A percentile compares a stretch with the other conserved stretches of the same genome.
Evolutionary conservation across 2,113 vertebrate genomes (phyloP).

Genomic region (Cisticola juncidis): DNA sequence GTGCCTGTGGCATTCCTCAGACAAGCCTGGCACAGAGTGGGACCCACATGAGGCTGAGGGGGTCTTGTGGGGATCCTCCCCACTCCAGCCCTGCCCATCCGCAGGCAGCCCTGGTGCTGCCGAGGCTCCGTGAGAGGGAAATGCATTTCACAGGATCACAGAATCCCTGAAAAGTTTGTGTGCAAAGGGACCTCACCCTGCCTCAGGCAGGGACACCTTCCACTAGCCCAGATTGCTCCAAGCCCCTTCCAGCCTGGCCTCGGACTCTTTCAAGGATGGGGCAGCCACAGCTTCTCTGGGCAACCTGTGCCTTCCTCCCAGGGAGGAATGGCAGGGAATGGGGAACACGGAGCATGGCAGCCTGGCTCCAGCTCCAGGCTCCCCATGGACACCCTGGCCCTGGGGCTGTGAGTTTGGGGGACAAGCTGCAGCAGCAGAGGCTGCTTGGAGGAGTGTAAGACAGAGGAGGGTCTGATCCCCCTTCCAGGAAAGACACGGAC

Average conservation of each 20-base stretch:
- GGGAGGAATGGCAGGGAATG: neutral
- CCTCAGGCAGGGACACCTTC: neutral
- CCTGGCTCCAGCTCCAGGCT: neutral
- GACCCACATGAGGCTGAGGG: accelerated
- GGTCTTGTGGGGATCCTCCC: neutral
- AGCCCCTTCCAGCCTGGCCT: neutral
- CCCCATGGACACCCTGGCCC: neutral
- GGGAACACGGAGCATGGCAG: accelerated
- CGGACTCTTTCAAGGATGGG: neutral
- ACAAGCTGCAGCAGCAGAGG: neutral
- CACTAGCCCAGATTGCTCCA: accelerated
- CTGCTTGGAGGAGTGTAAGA: too few species aligned
- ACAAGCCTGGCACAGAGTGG: neutral
- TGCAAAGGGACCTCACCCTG: neutral
- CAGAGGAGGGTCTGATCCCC: neutral
- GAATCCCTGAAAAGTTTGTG: neutral
- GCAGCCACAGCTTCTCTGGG: neutral
- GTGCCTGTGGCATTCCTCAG: neutral
- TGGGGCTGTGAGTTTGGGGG: accelerated
- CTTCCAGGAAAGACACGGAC: neutral
- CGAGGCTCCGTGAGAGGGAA: accelerated
- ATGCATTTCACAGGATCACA: neutral
- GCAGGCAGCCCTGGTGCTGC: neutral
- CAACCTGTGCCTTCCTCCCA: neutral
- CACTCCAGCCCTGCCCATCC: accelerated